Percentiles rank a stretch among this genome's conserved stretches.
Conservation (phyloP, 1,140 invertebrate species). For the Lasioglossum albipes region DNA sequence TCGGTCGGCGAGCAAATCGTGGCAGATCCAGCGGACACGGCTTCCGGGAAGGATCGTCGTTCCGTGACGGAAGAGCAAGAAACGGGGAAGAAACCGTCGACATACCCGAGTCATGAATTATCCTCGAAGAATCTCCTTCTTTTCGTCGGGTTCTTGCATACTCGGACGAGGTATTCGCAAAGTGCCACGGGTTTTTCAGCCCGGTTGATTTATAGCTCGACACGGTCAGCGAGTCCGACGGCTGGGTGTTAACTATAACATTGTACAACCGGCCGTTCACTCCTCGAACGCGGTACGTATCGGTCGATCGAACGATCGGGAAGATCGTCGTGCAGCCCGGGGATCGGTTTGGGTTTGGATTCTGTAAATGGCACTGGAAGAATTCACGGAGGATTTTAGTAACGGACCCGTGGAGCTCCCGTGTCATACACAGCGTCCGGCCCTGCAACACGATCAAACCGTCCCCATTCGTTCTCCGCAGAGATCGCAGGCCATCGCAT, state of each 20-base stretch:
- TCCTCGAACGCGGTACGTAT: neutral
- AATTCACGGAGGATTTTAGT: conserved; percentile 79
- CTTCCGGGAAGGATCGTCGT: conserved; percentile 73
- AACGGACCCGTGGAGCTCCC: conserved; percentile 79
- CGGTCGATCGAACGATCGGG: neutral
- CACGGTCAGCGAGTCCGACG: neutral
- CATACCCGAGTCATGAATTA: conserved; percentile 35
- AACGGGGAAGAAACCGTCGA: conserved; percentile 43
- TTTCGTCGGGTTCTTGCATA: conserved; percentile 9
- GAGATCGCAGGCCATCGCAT: conserved; percentile 15
- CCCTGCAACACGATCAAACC: conserved; percentile 63
- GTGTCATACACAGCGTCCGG: conserved; percentile 81
- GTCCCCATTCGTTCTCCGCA: neutral
- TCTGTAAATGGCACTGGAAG: conserved; percentile 81
- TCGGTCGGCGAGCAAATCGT: conserved; percentile 62
- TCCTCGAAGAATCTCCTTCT: conserved; percentile 34
- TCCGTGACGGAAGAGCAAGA: conserved; percentile 65
- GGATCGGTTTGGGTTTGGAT: conserved; percentile 67
- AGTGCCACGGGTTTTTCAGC: neutral
- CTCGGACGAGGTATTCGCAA: neutral
- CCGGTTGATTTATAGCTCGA: neutral
- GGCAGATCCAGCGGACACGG: conserved; percentile 54
- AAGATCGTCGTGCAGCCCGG: too few relatives aligned
- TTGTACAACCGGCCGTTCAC: too few relatives aligned
- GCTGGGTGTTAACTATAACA: too few relatives aligned